A percentile compares a stretch with the other conserved stretches of the same genome.
Conservation (phyloP, 2,797 vertebrate genomes). For the Siniperca scherzeri region DNA sequence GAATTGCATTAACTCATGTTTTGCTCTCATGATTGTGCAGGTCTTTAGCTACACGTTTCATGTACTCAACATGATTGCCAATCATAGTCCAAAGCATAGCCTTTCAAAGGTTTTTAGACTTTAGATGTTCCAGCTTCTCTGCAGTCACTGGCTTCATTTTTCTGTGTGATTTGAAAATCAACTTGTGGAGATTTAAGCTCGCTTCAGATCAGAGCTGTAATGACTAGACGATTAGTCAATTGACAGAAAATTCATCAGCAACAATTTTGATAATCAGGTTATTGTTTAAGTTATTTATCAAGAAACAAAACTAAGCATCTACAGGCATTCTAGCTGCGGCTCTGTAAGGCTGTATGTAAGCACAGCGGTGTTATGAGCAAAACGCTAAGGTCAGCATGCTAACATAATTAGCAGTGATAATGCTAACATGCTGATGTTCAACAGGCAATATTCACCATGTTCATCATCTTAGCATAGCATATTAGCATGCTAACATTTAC, state of each 20-base stretch:
- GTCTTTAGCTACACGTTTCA: constrained; percentile 11
- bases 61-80: background rate
- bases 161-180: background rate
- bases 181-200: background rate
- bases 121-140: background rate
- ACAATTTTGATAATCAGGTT: background rate
- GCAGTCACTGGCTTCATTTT: background rate
- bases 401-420: background rate
- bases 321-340: background rate
- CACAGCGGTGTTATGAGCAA: background rate
- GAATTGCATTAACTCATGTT: constrained; percentile 11
- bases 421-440: background rate
- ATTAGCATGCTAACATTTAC: background rate
- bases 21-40: constrained; percentile 17
- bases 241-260: background rate
- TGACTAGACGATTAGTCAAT: background rate
- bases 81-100: background rate
- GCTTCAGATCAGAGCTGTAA: background rate
- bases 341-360: too few relatives aligned
- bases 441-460: background rate
- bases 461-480: background rate
- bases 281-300: background rate
- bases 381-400: background rate
- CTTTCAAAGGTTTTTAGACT: background rate
- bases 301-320: background rate